Evolutionary conservation across 1,140 invertebrate genomes (phyloP), one percentile per base, ranked within the genome.

Genomic region (Triops longicaudatus): DNA sequence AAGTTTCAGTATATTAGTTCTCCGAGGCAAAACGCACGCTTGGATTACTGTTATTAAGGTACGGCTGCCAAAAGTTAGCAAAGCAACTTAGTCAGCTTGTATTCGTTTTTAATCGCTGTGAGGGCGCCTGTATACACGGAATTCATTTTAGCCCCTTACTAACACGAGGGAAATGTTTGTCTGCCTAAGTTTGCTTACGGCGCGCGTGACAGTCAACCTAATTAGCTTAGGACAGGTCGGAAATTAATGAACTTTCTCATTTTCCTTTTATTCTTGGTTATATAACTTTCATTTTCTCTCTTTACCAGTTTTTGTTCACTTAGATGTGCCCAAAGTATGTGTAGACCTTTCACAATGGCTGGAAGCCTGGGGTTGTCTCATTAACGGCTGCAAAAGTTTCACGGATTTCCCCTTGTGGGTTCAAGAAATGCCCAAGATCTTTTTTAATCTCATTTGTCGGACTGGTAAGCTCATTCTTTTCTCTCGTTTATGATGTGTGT

Each of bases 391-490:
- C 37, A 41, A 50, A 41, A 43, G 26, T 27, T 75, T 75, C 42
- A 22, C 43, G 9, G 41, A 41, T 27, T 50, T 75, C 12, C 74
- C 74, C 14, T 44, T 75, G n/a, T 75, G 74, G 74, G 17, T 75
- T 28, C 74, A 75, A 50, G 44, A 41, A 42, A 75, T 75, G 27
- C 74, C 74, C 12, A 75, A 44, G 44, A 75, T 75, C n/a, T 75
- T 75, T 28, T 75, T 75, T 22, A 41, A 43, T 12, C 37, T 75
- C 28, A 75, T 75, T 27, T 43, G 44, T 44, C 41, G 74, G 26
- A 75, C 37, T 75, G 31, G 74, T 75, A 75, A 41, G 74, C 1
- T 28, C 14, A 0, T 6, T 43, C 22, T 50, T 42, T 14, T 26
- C 14, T 75, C 41, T 73, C 14, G 0, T 73, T 28, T 17, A 22